Percentiles rank a stretch among this genome's conserved stretches.
These are phyloP conservation scores for Hippolais icterina DNA, from an alignment of 2,113 vertebrate genomes.

Conservation along the genomic window DNA sequence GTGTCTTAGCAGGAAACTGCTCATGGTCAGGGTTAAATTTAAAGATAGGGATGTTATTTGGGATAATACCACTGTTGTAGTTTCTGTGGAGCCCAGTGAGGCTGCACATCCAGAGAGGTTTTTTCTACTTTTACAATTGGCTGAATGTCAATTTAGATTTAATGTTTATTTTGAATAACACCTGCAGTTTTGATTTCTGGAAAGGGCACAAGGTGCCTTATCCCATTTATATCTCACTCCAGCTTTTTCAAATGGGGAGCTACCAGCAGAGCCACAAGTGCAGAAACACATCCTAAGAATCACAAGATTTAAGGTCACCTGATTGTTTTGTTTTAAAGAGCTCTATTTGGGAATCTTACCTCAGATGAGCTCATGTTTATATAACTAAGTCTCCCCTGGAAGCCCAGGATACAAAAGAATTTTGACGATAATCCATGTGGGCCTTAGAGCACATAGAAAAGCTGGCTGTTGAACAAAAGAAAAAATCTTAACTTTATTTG, in stretches of 20 bases:
- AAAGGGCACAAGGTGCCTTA: not conserved
- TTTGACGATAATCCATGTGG: conserved; percentile 6
- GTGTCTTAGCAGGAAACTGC: not conserved
- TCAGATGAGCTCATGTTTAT: conserved; percentile 7
- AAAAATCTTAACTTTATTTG: not conserved
- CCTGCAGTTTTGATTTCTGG: not conserved
- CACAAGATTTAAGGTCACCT: not conserved
- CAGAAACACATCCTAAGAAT: not conserved
- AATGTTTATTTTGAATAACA: not conserved
- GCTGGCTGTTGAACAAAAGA: not conserved
- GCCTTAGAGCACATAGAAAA: not conserved
- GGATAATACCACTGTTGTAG: not conserved
- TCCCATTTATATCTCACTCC: not conserved
- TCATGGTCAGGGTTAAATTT: not conserved
- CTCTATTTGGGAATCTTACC: not conserved
- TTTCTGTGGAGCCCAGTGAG: not conserved
- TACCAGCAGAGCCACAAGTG: not conserved
- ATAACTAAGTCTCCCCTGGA: not conserved
- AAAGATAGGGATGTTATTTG: not conserved
- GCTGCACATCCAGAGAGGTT: not conserved
- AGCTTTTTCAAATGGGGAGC: not conserved
- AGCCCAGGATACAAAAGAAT: not conserved
- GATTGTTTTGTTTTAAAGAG: not conserved
- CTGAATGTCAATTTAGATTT: not conserved
- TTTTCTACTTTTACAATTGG: not conserved